Conservation (phyloP, 2,888 invertebrate genomes). For the Eurois occulta region DNA sequence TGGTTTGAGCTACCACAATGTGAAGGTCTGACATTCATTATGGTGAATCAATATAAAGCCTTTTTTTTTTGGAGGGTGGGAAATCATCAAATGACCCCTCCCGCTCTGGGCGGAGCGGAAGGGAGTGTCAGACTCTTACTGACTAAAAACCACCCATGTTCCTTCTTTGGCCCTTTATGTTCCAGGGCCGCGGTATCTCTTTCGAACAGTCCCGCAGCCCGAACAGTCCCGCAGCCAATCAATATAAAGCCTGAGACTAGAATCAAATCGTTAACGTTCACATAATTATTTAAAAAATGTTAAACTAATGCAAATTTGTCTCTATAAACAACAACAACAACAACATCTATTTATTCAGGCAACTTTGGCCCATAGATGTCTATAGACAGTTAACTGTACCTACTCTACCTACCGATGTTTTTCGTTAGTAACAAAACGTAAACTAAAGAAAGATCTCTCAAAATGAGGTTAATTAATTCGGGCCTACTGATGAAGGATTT, state of each 20-base stretch:
- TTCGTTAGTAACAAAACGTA: slow-evolving; percentile 1
- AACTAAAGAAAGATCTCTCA: slow-evolving; percentile 7
- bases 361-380: no score
- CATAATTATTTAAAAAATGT: not conserved
- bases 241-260: slow-evolving; percentile 10
- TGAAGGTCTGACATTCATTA: slow-evolving; percentile 46
- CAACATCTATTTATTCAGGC: no score
- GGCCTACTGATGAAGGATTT: not conserved
- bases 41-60: slow-evolving; percentile 31
- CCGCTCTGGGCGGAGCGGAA: no score
- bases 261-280: slow-evolving; percentile 6
- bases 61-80: no score
- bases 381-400: slow-evolving; percentile 1
- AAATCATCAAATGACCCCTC: no score
- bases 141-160: no score
- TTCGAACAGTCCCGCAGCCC: no score
- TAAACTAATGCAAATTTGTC: not conserved
- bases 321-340: not conserved
- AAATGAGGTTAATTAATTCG: slow-evolving; percentile 17
- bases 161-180: no score
- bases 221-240: no score
- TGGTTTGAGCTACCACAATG: slow-evolving; percentile 31
- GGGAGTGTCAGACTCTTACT: no score
- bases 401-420: not conserved
- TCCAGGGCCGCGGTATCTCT: no score